Conservation (phyloP, 2,113 vertebrate genomes). For the Anguilla rostrata region DNA sequence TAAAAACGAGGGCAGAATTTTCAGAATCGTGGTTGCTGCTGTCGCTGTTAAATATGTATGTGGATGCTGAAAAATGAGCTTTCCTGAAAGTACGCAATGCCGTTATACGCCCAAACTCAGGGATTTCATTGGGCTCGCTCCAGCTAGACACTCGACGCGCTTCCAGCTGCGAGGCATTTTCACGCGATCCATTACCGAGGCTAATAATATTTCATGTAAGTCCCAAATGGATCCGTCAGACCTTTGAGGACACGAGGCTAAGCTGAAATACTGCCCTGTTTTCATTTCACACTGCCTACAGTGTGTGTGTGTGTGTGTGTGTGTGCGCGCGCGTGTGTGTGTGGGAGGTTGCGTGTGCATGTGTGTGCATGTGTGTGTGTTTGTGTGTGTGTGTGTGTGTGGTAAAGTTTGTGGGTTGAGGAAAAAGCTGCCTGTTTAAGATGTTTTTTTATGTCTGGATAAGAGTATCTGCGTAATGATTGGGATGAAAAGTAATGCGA, state of each 20-base stretch:
- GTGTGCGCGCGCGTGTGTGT: conserved; percentile 17
- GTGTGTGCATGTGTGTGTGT: neutral
- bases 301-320: conserved; percentile 7
- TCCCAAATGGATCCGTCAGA: neutral
- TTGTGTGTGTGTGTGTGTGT: neutral
- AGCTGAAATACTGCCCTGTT: neutral
- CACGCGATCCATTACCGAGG: neutral
- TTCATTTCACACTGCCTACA: neutral
- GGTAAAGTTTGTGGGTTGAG: conserved; percentile 26
- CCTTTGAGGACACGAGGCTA: neutral
- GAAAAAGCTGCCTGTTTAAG: too few relatives aligned
- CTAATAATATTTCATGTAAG: neutral
- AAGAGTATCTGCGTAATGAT: too few relatives aligned
- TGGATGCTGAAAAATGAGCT: neutral
- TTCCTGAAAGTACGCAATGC: neutral
- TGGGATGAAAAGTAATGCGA: too few relatives aligned
- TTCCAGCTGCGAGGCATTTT: neutral
- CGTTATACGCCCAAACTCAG: neutral
- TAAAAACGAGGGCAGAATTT: neutral
- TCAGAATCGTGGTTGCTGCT: neutral
- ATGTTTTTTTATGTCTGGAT: too few relatives aligned
- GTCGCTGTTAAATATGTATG: neutral
- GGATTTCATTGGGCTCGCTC: neutral
- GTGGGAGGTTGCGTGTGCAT: neutral
- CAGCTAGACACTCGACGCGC: neutral